phyloP scores from a whole-genome alignment of 1,140 invertebrate genomes.

The Drosophila ironensis region DNA sequence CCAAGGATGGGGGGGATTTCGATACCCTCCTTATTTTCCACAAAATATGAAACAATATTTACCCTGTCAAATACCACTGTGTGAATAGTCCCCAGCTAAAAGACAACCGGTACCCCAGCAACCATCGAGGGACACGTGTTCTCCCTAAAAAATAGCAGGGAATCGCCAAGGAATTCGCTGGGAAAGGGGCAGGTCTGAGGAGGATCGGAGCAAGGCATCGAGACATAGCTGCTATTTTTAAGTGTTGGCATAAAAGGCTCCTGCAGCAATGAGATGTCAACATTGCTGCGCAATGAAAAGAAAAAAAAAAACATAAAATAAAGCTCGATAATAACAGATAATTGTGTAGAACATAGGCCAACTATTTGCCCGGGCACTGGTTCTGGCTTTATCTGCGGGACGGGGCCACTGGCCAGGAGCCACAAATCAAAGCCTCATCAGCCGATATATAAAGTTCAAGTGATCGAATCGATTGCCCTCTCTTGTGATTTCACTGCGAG shows the following conservation, averaged over 20 bases:
- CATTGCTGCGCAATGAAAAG: conserved; percentile 41
- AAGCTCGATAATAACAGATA: conserved; percentile 80
- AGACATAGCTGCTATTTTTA: conserved; percentile 71
- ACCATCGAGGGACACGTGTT: conserved; percentile 62
- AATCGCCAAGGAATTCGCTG: conserved; percentile 22
- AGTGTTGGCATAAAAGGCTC: conserved; percentile 66
- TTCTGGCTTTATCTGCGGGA: neutral
- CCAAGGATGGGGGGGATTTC: no score
- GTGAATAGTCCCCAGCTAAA: no score
- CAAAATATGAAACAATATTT: no score
- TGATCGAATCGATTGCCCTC: conserved; percentile 54
- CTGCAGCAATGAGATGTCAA: conserved; percentile 71
- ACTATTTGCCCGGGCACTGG: conserved; percentile 61
- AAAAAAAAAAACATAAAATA: conserved; percentile 28
- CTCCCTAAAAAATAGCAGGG: conserved; percentile 53
- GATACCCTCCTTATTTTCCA: no score
- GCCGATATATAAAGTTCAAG: conserved; percentile 73
- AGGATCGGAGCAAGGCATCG: conserved; percentile 19
- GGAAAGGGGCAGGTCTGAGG: neutral
- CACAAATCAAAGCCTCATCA: conserved; percentile 75
- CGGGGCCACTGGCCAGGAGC: conserved; percentile 33
- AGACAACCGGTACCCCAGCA: neutral
- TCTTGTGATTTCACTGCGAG: neutral
- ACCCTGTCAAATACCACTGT: no score
- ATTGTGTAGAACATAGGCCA: conserved; percentile 81